Conservation (phyloP, 2,113 vertebrate genomes). For the Gobius niger region DNA sequence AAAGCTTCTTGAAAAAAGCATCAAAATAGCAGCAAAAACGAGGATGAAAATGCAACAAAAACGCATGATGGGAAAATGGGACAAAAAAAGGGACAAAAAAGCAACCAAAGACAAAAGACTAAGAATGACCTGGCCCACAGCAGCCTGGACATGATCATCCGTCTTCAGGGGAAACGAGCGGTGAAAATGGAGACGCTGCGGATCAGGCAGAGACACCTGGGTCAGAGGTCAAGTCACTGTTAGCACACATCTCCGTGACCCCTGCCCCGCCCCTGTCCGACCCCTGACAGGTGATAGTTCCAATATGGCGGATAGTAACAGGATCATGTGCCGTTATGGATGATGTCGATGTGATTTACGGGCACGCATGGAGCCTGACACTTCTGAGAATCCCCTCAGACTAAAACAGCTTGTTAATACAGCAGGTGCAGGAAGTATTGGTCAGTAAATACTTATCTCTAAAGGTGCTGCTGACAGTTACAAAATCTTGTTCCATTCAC, state of each 20-base stretch:
- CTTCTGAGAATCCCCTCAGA: constrained; percentile 24
- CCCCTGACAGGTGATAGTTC: constrained; percentile 24
- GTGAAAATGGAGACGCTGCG: constrained; percentile 8
- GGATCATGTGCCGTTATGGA: constrained; percentile 36
- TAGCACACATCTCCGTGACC: constrained; percentile 58
- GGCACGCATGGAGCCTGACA: constrained; percentile 30
- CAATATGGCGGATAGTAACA: neutral
- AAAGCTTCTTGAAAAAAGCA: too few relatives aligned
- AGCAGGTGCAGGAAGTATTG: too few relatives aligned
- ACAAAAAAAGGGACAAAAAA: too few relatives aligned
- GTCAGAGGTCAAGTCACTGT: constrained; percentile 54
- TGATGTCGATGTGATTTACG: constrained; percentile 47
- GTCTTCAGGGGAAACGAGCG: neutral
- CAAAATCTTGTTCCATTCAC: too few relatives aligned
- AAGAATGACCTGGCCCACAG: too few relatives aligned
- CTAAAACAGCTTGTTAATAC: neutral
- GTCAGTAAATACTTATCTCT: too few relatives aligned
- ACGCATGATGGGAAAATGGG: too few relatives aligned
- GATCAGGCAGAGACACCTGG: constrained; percentile 33
- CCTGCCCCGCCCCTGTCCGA: constrained; percentile 32
- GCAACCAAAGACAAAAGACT: too few relatives aligned
- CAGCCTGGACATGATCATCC: too few relatives aligned
- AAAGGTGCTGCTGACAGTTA: too few relatives aligned
- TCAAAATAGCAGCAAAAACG: too few relatives aligned
- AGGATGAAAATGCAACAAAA: too few relatives aligned